Percentiles rank a stretch among this genome's conserved stretches.
phyloP scores from a whole-genome alignment of 2,797 vertebrate genomes.

The Peromyscus melanophrys region DNA sequence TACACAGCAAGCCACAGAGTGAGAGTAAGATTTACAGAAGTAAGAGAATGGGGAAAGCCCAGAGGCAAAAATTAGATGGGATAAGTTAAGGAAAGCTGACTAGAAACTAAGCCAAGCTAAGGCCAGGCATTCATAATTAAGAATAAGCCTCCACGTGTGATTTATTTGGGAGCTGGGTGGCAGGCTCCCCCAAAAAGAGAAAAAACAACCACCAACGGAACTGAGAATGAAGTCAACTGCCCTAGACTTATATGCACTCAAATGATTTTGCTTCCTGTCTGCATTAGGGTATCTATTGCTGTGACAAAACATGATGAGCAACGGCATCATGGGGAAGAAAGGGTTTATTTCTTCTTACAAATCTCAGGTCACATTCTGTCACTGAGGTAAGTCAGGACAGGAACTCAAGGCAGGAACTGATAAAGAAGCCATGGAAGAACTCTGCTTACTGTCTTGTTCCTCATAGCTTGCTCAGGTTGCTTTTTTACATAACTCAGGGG shows the following conservation, averaged over 20 bases:
- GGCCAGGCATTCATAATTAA: no score
- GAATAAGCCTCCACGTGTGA: no score
- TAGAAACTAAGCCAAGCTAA: no score
- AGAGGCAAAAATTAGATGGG: no score
- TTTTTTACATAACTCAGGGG: not conserved
- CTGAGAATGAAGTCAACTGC: not conserved
- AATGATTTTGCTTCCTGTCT: not conserved
- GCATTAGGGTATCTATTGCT: not conserved
- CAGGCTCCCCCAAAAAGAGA: no score
- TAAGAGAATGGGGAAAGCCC: no score
- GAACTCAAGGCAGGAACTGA: not conserved
- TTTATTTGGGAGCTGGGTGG: no score
- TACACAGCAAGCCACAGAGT: no score
- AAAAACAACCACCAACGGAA: no score
- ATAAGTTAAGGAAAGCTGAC: no score
- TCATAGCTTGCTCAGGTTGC: not conserved
- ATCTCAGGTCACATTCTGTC: not conserved
- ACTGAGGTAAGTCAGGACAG: not conserved
- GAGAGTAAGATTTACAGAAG: no score
- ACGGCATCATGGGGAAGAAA: not conserved
- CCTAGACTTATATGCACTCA: not conserved
- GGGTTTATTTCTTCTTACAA: not conserved
- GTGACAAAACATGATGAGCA: not conserved
- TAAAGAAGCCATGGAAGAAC: not conserved
- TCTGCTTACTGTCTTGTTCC: not conserved